Evolutionary conservation across 2,113 vertebrate genomes (phyloP).

Genomic region (Gorsachius goisagi): DNA sequence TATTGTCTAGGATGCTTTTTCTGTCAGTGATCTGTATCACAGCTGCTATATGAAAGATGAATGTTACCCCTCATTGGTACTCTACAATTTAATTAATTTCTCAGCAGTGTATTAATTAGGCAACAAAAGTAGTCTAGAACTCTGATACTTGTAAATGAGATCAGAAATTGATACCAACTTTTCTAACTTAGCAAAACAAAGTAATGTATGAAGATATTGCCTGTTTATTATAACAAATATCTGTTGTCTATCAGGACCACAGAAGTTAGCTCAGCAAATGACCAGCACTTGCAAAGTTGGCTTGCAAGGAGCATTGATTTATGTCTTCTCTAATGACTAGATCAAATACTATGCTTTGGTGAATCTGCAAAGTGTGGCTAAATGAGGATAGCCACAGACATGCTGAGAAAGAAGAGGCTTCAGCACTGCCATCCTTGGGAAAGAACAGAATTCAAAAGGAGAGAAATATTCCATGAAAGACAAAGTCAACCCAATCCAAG

Average conservation of each 20-base stretch:
- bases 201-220: not conserved
- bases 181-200: conserved; percentile 16
- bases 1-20: not conserved
- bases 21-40: conserved; percentile 38
- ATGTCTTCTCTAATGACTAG: not conserved
- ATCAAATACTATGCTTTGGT: not conserved
- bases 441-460: not conserved
- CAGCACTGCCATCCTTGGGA: not conserved
- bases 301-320: not conserved
- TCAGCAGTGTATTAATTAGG: conserved; percentile 74
- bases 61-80: conserved; percentile 36
- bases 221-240: not conserved
- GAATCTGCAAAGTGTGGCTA: not conserved
- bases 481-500: not conserved
- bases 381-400: not conserved
- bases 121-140: conserved; percentile 51
- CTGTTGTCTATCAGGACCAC: not conserved
- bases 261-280: not conserved
- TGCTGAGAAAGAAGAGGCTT: not conserved
- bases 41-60: conserved; percentile 52
- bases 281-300: not conserved
- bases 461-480: not conserved
- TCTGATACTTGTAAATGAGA: conserved; percentile 64
- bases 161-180: conserved; percentile 54
- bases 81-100: conserved; percentile 73